phyloP scores from a whole-genome alignment of 2,113 vertebrate genomes.

The Macroglossus sobrinus region DNA sequence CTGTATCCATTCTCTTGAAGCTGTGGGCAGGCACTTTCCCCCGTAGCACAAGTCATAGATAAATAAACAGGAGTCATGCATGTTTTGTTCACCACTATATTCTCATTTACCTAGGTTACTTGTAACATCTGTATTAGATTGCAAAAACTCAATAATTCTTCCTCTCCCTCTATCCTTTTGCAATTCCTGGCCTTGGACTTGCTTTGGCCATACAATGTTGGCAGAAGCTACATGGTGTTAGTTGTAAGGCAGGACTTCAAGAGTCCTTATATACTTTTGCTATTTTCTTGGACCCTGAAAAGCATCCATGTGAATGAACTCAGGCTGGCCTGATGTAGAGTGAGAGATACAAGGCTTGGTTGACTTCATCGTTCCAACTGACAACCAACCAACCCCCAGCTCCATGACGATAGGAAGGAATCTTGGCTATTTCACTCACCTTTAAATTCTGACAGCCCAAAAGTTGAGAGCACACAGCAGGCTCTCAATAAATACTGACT shows the following conservation, averaged over 20 bases:
- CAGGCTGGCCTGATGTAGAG: not conserved
- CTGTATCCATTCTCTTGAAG: conserved; percentile 4
- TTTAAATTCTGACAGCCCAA: not conserved
- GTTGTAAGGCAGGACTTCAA: not conserved
- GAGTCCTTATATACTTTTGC: not conserved
- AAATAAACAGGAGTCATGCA: not conserved
- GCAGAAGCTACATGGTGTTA: not conserved
- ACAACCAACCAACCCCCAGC: not conserved
- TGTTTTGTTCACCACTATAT: not conserved
- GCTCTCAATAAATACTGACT: not conserved
- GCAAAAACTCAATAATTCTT: not conserved
- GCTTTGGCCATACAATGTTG: not conserved
- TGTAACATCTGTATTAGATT: not conserved
- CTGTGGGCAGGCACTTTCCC: not conserved
- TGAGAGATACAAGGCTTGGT: not conserved
- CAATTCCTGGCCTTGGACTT: not conserved
- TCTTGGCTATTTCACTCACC: not conserved
- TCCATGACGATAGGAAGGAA: not conserved
- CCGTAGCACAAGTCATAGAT: not conserved
- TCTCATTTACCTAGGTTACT: not conserved
- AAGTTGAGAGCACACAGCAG: not conserved
- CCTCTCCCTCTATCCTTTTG: not conserved
- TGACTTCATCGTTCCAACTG: not conserved
- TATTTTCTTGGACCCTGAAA: not conserved
- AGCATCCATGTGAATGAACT: not conserved